Percentiles rank a stretch among this genome's conserved stretches.
phyloP scores from a whole-genome alignment of 2,113 vertebrate genomes.

The Synchiropus splendidus region DNA sequence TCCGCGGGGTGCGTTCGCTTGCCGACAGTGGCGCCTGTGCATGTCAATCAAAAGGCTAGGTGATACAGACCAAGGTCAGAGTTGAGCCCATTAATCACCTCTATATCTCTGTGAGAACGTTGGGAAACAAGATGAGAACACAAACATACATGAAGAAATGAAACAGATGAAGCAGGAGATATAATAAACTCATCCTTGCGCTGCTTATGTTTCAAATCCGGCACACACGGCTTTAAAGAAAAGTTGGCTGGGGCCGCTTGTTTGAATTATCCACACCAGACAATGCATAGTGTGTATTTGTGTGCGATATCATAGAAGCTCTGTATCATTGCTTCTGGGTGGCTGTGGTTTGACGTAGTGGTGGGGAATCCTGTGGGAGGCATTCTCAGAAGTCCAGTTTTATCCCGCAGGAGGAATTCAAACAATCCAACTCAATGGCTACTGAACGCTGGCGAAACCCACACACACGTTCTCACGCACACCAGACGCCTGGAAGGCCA shows the following conservation, averaged over 20 bases:
- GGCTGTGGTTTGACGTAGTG: slow-evolving; percentile 36
- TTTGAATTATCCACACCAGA: too few relatives aligned
- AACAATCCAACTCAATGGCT: slow-evolving; percentile 37
- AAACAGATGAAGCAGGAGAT: too few relatives aligned
- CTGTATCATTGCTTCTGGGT: slow-evolving; percentile 43
- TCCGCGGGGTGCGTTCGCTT: slow-evolving; percentile 8
- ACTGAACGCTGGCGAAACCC: slow-evolving; percentile 1
- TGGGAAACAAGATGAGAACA: too few relatives aligned
- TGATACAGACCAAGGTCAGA: slow-evolving; percentile 26
- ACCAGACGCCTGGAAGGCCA: slow-evolving; percentile 3
- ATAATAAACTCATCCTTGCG: too few relatives aligned
- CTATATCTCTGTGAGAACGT: not conserved
- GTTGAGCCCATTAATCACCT: slow-evolving; percentile 40
- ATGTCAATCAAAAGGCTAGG: slow-evolving; percentile 52
- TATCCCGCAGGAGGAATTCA: slow-evolving; percentile 43
- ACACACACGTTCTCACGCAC: slow-evolving; percentile 1
- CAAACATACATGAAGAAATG: too few relatives aligned
- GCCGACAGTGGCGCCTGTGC: slow-evolving; percentile 41
- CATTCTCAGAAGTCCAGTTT: slow-evolving; percentile 54
- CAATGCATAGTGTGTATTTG: not conserved
- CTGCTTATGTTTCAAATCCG: too few relatives aligned
- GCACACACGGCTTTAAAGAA: too few relatives aligned
- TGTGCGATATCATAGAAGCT: slow-evolving; percentile 22
- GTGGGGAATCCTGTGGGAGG: slow-evolving; percentile 35
- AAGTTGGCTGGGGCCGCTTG: too few relatives aligned